Base-by-base conservation (phyloP, 2,888 invertebrate genomes). In the Coremacera marginata region DNA sequence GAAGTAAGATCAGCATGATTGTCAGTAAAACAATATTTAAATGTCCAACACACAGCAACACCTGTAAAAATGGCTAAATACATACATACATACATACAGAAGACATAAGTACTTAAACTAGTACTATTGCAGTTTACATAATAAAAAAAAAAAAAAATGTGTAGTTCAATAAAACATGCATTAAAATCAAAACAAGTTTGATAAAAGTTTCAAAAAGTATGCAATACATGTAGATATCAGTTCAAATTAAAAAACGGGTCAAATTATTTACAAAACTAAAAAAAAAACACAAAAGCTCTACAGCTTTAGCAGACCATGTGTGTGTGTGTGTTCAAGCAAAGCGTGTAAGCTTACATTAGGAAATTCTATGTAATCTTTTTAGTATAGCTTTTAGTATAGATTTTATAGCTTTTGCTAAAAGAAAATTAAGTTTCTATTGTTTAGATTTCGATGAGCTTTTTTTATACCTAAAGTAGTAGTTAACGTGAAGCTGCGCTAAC, bases 1-100 rank as follows among this genome's bases (percentile, higher is more conserved):
- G 16, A 3, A 2, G 14, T 37, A 37, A 22, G 19, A 65, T 65
- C 44, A 44, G 37, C 34, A 65, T 60, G 22, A 34, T 44, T 62
- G 19, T n/a, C n/a, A 68, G 37, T 27, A n/a, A 14, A 49, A 37
- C 37, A 77, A 76, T 77, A 80, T 76, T 75, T 78, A 80, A n/a
- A 79, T 80, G 79, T 81, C 80, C 81, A 81, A 81, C 81, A 81
- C 80, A 81, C 82, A 82, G 82, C 82, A 81, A 79, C 80, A 81
- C 81, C 81, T 81, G 80, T 76, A 81, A 81, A 72, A 57, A 70
- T 63, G 63, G 72, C 78, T 62, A 78, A 75, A 75, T 65, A 77
- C 72, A 44, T 22, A 52, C 37, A 70, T 51, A n/a, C 34, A 75
- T 71, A 72, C 67, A 63, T 55, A 67, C 68, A 75, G 44, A 34